Evolutionary conservation across 2,797 vertebrate genomes (phyloP).

Genomic region (Catharus ustulatus): DNA sequence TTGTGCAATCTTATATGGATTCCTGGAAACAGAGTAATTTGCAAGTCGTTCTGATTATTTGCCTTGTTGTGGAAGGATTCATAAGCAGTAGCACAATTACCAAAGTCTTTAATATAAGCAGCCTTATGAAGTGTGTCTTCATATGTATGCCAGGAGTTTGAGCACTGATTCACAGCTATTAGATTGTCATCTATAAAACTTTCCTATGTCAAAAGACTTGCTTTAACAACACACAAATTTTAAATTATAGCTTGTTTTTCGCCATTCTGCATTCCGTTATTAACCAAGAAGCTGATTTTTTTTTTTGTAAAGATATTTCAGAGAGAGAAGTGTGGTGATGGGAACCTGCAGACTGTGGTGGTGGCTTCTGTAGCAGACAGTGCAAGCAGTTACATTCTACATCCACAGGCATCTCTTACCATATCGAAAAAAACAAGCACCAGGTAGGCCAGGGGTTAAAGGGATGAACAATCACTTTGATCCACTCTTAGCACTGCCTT

Average conservation of each 20-base stretch:
- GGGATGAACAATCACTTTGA: not conserved
- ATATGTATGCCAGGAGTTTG: not conserved
- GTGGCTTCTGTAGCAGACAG: conserved; percentile 69
- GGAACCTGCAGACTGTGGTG: conserved; percentile 66
- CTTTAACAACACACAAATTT: not conserved
- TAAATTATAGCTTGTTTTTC: not conserved
- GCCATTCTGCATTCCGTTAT: not conserved
- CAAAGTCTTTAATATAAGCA: not conserved
- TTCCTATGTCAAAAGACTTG: not conserved
- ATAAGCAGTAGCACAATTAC: not conserved
- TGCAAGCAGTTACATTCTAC: conserved; percentile 66
- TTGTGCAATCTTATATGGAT: not conserved
- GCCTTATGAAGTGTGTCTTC: not conserved
- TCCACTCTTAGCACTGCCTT: not conserved
- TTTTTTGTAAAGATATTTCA: conserved; percentile 61
- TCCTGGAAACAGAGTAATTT: not conserved
- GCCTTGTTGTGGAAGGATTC: not conserved
- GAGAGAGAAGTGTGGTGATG: conserved; percentile 72
- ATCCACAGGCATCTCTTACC: conserved; percentile 69
- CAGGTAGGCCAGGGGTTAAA: conserved; percentile 69
- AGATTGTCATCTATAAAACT: not conserved
- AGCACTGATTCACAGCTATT: not conserved
- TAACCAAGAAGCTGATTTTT: conserved; percentile 33
- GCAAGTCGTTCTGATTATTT: not conserved
- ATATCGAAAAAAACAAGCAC: conserved; percentile 48